These are phyloP conservation scores for Ptycholaimellus sp. DNA, from an alignment of 2,888 invertebrate genomes.

Conservation along the genomic window DNA sequence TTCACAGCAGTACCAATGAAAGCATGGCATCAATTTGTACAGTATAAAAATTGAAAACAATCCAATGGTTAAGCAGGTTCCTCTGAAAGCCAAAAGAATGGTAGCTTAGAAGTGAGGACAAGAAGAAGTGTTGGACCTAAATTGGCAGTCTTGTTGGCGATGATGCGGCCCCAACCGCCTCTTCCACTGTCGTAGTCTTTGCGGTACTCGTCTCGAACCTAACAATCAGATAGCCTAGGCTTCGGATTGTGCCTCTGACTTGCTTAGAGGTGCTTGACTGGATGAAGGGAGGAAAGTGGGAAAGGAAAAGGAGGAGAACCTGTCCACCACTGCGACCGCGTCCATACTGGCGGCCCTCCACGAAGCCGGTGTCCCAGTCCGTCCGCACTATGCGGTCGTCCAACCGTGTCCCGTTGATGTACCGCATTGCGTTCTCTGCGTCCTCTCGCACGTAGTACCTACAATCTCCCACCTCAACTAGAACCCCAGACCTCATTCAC, in stretches of 20 bases:
- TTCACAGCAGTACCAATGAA: too few species aligned
- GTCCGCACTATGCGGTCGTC: slow-evolving; percentile 89
- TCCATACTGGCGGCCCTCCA: slow-evolving; percentile 91
- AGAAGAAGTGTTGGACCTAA: too few species aligned
- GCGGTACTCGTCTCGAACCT: slow-evolving; percentile 90
- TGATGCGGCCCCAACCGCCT: slow-evolving; percentile 85
- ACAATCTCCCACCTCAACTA: too few species aligned
- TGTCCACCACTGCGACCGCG: slow-evolving; percentile 93
- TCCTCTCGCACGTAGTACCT: slow-evolving; percentile 35
- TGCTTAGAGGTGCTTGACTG: too few species aligned
- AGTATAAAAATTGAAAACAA: too few species aligned
- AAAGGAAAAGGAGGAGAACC: slow-evolving; percentile 33
- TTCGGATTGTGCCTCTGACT: too few species aligned
- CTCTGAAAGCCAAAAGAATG: too few species aligned
- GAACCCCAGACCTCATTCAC: too few species aligned
- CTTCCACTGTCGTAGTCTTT: slow-evolving; percentile 86
- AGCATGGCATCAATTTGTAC: too few species aligned
- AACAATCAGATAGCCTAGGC: slow-evolving; percentile 6
- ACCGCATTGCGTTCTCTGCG: slow-evolving; percentile 40
- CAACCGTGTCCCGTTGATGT: slow-evolving; percentile 68
- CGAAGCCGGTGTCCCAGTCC: slow-evolving; percentile 97
- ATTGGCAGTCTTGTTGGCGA: slow-evolving; percentile 26
- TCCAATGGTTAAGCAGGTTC: too few species aligned
- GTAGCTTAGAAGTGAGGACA: too few species aligned
- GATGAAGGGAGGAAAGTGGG: background rate